Conservation (phyloP, 2,888 invertebrate species). For the Leucozona laternaria region DNA sequence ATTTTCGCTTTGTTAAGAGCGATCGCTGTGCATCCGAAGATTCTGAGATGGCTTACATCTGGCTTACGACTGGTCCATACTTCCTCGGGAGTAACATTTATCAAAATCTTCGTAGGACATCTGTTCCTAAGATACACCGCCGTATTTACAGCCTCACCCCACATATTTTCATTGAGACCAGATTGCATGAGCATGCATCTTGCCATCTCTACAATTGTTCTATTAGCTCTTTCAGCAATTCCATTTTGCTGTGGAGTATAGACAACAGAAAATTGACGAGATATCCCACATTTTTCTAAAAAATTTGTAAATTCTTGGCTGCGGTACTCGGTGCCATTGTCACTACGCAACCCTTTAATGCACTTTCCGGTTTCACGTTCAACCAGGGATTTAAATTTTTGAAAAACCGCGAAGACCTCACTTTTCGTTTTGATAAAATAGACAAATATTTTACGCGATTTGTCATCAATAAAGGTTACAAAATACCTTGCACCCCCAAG, state of each 20-base stretch:
- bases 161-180: slow-evolving; percentile 75
- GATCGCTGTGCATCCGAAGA: slow-evolving; percentile 34
- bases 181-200: too few relatives aligned
- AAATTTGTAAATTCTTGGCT: slow-evolving; percentile 42
- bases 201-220: slow-evolving; percentile 65
- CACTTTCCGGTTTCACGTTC: slow-evolving; percentile 53
- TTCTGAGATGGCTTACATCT: slow-evolving; percentile 38
- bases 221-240: slow-evolving; percentile 63
- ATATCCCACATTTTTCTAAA: slow-evolving; percentile 44
- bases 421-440: slow-evolving; percentile 68
- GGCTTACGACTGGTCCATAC: slow-evolving; percentile 59
- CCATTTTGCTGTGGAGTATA: slow-evolving; percentile 74
- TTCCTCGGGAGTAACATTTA: slow-evolving; percentile 52
- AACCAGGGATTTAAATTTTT: slow-evolving; percentile 57
- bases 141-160: slow-evolving; percentile 71
- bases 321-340: slow-evolving; percentile 64
- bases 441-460: slow-evolving; percentile 46
- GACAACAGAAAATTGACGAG: slow-evolving; percentile 39
- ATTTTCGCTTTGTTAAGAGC: neutral
- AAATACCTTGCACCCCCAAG: slow-evolving; percentile 69
- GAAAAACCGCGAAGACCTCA: slow-evolving; percentile 57
- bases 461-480: slow-evolving; percentile 68
- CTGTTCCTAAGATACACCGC: slow-evolving; percentile 59
- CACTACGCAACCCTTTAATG: neutral
- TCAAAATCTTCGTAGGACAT: too few relatives aligned